Base-by-base conservation (phyloP, 2,113 vertebrate species). In the Leuciscus idus region DNA sequence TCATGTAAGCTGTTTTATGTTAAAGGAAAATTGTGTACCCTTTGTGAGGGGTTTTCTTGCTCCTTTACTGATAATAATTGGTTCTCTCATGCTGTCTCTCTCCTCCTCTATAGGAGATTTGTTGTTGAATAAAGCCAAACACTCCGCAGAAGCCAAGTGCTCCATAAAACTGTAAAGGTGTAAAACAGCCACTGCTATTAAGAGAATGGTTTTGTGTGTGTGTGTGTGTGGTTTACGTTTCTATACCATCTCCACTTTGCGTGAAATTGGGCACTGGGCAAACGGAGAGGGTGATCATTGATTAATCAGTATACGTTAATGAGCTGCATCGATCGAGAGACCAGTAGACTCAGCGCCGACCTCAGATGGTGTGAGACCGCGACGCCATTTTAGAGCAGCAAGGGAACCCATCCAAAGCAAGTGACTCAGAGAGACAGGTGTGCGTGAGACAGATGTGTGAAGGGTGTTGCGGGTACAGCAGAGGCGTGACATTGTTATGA, bases 251-350 rank as follows among this genome's bases (percentile, higher is more conserved):
- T 62, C 68, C 48, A 55, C 36, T 52, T 70, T 59, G 82, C 11
- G 61, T 87, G 72, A 68, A 87, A 73, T 74, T 66, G 64, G 61
- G 73, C 83, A 87, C 46, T 39, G 87, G 91, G 91, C 85, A 90
- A 93, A 89, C 72, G 85, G 85, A 90, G 86, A 90, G 90, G 89
- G 87, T 88, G 88, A 91, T 92, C 90, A 94, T 94, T 90, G 93
- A 94, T 94, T 91, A 92, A 92, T 93, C 78, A 59, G 90, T 91
- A 90, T 90, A 92, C 89, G 85, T 93, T 94, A 94, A 94, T 94
- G 93, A 93, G 91, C 85, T 86, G 79, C 68, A 93, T 92, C 88
- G 91, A 93, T 93, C 89, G 57, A 81, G 46, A 82, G 62, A 70
- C 80, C 64, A 70, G 80, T 82, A 82, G 62, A 82, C 62, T 82